These are phyloP conservation scores for Arbacia lixula DNA, from an alignment of 53 echinoderm and acorn worm species.

Conservation along the genomic window DNA sequence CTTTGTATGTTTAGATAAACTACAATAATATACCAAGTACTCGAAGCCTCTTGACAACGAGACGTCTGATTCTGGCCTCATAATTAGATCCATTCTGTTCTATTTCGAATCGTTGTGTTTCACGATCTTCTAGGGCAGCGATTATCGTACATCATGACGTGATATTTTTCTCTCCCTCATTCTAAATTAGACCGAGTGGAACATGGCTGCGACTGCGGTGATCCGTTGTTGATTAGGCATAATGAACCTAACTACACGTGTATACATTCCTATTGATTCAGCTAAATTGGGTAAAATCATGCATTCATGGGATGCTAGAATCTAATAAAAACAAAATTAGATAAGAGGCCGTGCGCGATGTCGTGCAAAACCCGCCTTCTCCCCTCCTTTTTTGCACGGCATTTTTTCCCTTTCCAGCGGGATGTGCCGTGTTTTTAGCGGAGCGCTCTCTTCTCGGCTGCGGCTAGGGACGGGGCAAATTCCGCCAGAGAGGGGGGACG, in stretches of 20 bases:
- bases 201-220: not conserved
- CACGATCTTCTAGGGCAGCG: no score
- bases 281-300: conserved; percentile 54
- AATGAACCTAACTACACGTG: conserved; percentile 46
- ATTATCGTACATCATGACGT: no score
- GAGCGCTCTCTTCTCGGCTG: no score
- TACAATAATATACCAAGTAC: no score
- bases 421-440: no score
- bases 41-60: no score
- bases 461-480: conserved; percentile 24
- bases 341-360: conserved; percentile 11
- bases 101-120: no score
- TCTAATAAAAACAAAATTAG: conserved; percentile 54
- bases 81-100: no score
- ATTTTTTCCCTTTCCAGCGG: conserved; percentile 1
- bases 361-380: not conserved
- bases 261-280: conserved; percentile 56
- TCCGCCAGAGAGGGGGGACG: conserved; percentile 12
- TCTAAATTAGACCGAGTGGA: no score
- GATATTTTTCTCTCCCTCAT: no score
- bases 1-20: no score
- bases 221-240: conserved; percentile 11
- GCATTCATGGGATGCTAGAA: conserved; percentile 47
- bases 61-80: no score
- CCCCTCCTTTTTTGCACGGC: not conserved